Evolutionary conservation across 2,797 vertebrate genomes (phyloP), one percentile per base, ranked within the genome.

Genomic region (Myoxocephalus aenaeus): DNA sequence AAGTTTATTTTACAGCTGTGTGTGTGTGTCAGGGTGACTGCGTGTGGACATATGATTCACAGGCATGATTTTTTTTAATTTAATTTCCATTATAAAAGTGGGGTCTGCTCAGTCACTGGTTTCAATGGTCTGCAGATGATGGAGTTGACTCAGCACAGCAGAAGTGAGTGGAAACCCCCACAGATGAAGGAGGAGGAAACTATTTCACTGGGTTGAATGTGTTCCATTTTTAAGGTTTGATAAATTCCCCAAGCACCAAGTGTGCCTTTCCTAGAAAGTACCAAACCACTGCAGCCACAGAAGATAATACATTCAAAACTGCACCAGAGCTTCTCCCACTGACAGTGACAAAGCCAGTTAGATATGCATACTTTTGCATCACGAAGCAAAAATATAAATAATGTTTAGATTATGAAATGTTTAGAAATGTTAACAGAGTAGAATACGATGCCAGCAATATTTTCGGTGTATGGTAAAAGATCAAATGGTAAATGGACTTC

Each of bases 261-360:
- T 56, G 77, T 62, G 76, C 70, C 68, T 79, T 79, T 66, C 57
- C 54, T 65, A 57, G 27, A 73, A 68, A 73, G 66, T 82, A 86
- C 88, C 72, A 81, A 86, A 87, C 87, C 90, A 53, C 88, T 15
- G 56, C 46, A 69, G 70, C 84, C 89, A 72, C 86, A 85, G 77
- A 77, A 82, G 76, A 81, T 70, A 58, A 75, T 87, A 84, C 89
- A 86, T 86, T 90, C 70, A 84, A 85, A 87, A 83, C 80, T 80
- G 48, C 78, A 87, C 69, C 82, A 68, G 62, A 68, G 71, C 59
- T 48, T 82, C 79, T 64, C 36, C 68, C 46, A 58, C 73, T 73
- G 32, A 70, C 32, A 53, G 27, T 2, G 18, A 80, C 69, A 61
- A 44, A 65, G 73, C 71, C 7, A 27, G 46, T 53, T 32, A 10